Base-by-base conservation (phyloP, 2,888 invertebrate genomes). In the Germaria angustata region DNA sequence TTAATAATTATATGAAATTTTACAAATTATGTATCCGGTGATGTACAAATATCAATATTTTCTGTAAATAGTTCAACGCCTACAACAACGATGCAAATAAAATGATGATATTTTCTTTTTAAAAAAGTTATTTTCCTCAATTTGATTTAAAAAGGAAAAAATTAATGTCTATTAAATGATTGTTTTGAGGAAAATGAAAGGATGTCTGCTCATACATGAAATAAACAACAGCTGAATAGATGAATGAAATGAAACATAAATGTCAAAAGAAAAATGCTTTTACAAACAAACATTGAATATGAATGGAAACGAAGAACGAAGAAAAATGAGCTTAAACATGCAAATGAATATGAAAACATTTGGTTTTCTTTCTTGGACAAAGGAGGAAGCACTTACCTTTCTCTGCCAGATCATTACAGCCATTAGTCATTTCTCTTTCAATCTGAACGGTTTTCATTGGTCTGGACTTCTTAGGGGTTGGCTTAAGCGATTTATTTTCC, bases 161-260 rank as follows among this genome's bases (percentile, higher is more conserved):
- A 20, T 34, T 28, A 28, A 22, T 63, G 46, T n/a, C n/a, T 32
- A 59, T 51, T 24, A 24, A 61, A 69, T 13, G 15, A 66, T 34
- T 34, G n/a, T 44, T 79, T 72, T 39, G 11, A 22, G 34, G 34
- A 39, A 41, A 59, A 66, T 51, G 28, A 73, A 79, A 66, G 39
- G n/a, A 71, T 65, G 71, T 57, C 55, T 49, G 28, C 7, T 53
- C 22, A 59, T 15, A 53, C 28, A 39, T 59, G 41, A 34, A 65
- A 72, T 41, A 57, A 59, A 24, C 59, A 73, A 73, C 51, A 72
- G 34, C 24, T 66, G 65, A 28, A 28, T 28, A 59, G n/a, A 73
- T 44, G 15, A 73, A 63, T 72, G 66, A 79, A 24, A 73, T 66
- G 59, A 66, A 59, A 66, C 72, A n/a, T n/a, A 66, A 79, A 79